Evolutionary conservation across 2,888 invertebrate genomes (phyloP).

Genomic region (Troides aeacus): DNA sequence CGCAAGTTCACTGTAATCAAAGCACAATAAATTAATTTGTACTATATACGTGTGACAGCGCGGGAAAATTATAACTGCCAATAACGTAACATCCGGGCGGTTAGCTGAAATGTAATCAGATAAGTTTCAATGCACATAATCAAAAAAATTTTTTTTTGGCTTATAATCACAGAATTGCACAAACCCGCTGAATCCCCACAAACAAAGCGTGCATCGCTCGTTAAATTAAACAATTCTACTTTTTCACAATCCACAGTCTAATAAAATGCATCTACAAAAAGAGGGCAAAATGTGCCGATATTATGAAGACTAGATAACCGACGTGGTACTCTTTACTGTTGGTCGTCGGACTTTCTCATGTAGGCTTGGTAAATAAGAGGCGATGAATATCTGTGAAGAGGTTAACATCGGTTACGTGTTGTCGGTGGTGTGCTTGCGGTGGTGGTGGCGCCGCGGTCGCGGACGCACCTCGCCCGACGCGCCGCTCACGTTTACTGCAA

Average conservation of each 20-base stretch:
- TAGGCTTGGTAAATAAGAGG: constrained; percentile 4
- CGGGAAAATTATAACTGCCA: not conserved
- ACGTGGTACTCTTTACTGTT: constrained; percentile 5
- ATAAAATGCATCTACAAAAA: constrained; percentile 13
- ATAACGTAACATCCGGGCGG: not conserved
- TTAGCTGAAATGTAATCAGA: too few relatives aligned
- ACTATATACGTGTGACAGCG: constrained; percentile 12
- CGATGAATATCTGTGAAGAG: constrained; percentile 30
- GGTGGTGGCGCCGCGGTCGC: constrained; percentile 50
- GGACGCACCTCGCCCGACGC: constrained; percentile 36
- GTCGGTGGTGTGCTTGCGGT: constrained; percentile 59
- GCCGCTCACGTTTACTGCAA: constrained; percentile 9
- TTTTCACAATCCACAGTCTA: constrained; percentile 7
- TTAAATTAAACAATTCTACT: not conserved
- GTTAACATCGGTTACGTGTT: constrained; percentile 55
- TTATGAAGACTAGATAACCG: constrained; percentile 1
- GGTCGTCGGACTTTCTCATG: constrained; percentile 5
- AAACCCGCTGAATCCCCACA: not conserved
- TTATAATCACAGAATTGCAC: too few relatives aligned
- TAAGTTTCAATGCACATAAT: too few relatives aligned
- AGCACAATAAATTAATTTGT: not conserved
- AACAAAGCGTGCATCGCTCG: constrained; percentile 9
- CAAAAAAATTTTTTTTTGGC: too few relatives aligned
- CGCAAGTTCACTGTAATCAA: not conserved
- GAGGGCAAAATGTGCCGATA: constrained; percentile 3